These are phyloP conservation scores for Brachionus angularis DNA, from an alignment of 1,140 invertebrate species.

Conservation along the genomic window DNA sequence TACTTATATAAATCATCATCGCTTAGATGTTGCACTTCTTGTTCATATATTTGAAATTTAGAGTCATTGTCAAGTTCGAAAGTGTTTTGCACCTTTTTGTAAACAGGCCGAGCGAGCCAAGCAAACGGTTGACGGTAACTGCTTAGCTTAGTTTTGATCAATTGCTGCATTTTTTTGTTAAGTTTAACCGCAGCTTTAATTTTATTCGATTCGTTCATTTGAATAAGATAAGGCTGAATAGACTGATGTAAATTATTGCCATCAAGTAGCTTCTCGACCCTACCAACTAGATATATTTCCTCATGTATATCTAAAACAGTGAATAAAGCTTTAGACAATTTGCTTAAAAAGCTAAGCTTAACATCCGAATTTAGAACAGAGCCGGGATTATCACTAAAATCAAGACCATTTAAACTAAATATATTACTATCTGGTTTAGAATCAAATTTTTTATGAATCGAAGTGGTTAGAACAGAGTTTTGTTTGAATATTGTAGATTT, in stretches of 20 bases:
- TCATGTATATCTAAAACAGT: constrained; percentile 7
- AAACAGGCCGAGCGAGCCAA: constrained; percentile 32
- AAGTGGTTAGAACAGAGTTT: too few species aligned
- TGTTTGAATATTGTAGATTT: constrained; percentile 11
- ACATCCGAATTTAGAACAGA: neutral
- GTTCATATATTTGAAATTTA: constrained; percentile 39
- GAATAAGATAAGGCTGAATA: constrained; percentile 41
- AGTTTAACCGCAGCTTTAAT: constrained; percentile 34
- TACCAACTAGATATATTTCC: constrained; percentile 22
- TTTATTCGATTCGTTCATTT: constrained; percentile 39
- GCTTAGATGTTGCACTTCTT: constrained; percentile 31
- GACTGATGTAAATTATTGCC: constrained; percentile 4
- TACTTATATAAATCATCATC: constrained; percentile 22
- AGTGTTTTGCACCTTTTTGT: neutral
- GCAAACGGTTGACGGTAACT: constrained; percentile 24
- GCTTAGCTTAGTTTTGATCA: constrained; percentile 33
- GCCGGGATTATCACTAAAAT: constrained; percentile 1
- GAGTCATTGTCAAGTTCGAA: constrained; percentile 16
- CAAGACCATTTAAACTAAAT: constrained; percentile 9
- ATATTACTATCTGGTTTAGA: neutral
- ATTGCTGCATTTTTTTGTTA: constrained; percentile 42
- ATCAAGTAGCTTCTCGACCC: constrained; percentile 26
- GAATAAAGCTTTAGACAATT: constrained; percentile 32
- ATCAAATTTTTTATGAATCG: neutral
- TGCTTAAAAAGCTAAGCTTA: constrained; percentile 4